Evolutionary conservation across 2,888 invertebrate genomes (phyloP), one percentile per base, ranked within the genome.

Genomic region (Erebia ligea): DNA sequence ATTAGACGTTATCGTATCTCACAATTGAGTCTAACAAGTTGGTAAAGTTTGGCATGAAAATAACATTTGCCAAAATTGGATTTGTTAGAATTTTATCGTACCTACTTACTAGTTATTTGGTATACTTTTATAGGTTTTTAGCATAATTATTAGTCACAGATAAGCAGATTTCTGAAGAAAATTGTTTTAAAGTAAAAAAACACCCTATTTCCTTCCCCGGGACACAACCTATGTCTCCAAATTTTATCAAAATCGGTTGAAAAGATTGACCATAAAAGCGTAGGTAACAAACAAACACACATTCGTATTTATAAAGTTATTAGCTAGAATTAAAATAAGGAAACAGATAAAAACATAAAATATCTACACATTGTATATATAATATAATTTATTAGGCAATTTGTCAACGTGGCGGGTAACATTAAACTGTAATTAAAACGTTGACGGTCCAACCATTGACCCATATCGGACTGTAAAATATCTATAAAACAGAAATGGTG

Each of bases 361-460:
- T 59, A 59, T 11, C 17, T 40, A 17, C 59, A 17, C 62, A 54
- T 57, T 57, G 25, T 13, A 62, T 25, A n/a, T 25, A 34, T 34
- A 34, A 6, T 6, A 5, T 62, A 48, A 62, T 62, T 62, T 62
- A 62, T 62, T 13, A 45, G 21, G 2, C 48, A 21, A 62, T 62
- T 62, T 62, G 62, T 62, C 62, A 62, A 15, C 62, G 19, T 4
- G 25, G 42, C 42, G 61, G 10, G 61, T 45, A 19, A 42, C 45
- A 62, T 62, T 48, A 62, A 62, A 62, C 45, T 48, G 62, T 48
- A 62, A 62, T 62, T 62, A 62, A 48, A 62, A 13, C 62, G 62
- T 21, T 25, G 21, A 62, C 9, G 62, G 13, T 45, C 2, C 61
- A 17, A 42, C 34, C 45, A 21, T 10, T 45, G 61, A 62, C 62